Evolutionary conservation across 2,113 vertebrate genomes (phyloP).

Genomic region (Carettochelys insculpta): DNA sequence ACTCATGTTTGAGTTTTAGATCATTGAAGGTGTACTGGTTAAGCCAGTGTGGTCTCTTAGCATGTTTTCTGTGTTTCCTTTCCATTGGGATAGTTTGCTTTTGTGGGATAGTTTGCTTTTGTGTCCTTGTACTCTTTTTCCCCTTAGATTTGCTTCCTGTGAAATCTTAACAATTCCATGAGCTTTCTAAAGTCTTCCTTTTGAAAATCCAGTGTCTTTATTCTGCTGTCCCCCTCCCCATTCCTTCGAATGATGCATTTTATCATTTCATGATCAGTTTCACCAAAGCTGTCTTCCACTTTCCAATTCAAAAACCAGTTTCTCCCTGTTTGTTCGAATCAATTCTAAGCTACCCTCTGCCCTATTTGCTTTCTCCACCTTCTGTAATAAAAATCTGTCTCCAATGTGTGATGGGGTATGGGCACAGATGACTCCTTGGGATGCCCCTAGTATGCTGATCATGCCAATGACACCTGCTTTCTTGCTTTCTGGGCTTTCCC

Average conservation of each 20-base stretch:
- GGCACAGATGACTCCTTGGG: too few relatives aligned
- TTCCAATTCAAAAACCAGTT: background rate
- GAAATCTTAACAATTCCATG: background rate
- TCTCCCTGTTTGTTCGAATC: background rate
- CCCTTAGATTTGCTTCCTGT: background rate
- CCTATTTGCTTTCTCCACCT: background rate
- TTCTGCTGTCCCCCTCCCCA: background rate
- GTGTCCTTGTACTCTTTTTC: background rate
- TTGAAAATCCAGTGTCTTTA: background rate
- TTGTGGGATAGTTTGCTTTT: background rate
- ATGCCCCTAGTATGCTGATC: too few relatives aligned
- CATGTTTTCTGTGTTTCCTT: background rate
- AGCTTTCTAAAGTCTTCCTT: background rate
- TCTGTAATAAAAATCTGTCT: background rate
- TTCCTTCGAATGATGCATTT: background rate
- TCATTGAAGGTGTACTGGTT: background rate
- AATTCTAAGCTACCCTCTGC: background rate
- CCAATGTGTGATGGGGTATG: too few relatives aligned
- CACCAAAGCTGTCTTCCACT: background rate
- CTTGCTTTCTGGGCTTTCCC: too few relatives aligned
- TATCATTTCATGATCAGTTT: background rate
- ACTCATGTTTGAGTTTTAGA: background rate
- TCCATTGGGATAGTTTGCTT: background rate
- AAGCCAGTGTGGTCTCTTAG: background rate
- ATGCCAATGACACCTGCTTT: too few relatives aligned